These are phyloP conservation scores for Drosophila acutilabella DNA, from an alignment of 2,888 invertebrate species.

Conservation along the genomic window DNA sequence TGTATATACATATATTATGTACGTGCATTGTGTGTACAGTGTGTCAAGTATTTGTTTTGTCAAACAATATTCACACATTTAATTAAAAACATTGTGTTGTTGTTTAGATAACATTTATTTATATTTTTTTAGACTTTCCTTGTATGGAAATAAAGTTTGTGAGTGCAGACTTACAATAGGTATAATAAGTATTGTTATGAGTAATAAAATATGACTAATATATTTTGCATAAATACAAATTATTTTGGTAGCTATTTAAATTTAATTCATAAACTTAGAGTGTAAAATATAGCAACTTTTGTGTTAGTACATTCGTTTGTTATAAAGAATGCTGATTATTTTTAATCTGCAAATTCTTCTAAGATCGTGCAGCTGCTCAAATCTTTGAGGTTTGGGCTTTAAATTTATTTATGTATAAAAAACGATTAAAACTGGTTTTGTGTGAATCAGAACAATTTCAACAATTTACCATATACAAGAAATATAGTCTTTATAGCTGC, in stretches of 20 bases:
- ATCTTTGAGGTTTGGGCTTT: not conserved
- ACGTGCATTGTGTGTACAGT: not conserved
- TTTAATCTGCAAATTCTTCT: conserved; percentile 16
- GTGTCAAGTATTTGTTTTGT: not conserved
- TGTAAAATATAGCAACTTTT: not conserved
- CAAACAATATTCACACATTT: not conserved
- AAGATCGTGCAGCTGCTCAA: conserved; percentile 38
- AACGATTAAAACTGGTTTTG: not conserved
- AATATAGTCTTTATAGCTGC: conserved; percentile 3
- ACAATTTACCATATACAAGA: conserved; percentile 6
- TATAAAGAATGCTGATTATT: conserved; percentile 40
- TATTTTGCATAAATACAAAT: too few relatives aligned
- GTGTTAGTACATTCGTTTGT: conserved; percentile 1
- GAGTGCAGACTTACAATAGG: not conserved
- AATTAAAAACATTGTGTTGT: not conserved
- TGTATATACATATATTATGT: conserved; percentile 8
- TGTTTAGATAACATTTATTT: not conserved
- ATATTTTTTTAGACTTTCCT: not conserved
- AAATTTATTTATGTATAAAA: not conserved
- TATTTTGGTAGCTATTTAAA: too few relatives aligned
- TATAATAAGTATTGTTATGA: too few relatives aligned
- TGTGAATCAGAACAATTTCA: conserved; percentile 16
- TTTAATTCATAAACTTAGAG: too few relatives aligned
- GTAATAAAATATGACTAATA: too few relatives aligned
- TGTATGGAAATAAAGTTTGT: not conserved